A percentile compares a stretch with the other conserved stretches of the same genome.
Conservation (phyloP, 2,797 vertebrate genomes). For the Gymnothorax javanicus region DNA sequence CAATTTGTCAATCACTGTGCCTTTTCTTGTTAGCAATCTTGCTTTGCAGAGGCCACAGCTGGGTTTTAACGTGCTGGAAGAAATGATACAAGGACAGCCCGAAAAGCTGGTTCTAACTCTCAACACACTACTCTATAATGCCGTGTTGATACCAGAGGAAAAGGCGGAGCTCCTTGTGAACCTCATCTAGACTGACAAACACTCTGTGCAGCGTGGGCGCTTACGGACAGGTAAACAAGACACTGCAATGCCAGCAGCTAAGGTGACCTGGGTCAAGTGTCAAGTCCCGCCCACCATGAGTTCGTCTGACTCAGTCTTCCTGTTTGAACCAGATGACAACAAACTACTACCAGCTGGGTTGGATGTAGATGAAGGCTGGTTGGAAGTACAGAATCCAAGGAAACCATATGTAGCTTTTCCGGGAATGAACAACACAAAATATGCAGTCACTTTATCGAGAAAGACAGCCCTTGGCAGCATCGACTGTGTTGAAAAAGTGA, state of each 20-base stretch:
- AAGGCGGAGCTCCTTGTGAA: conserved; percentile 6
- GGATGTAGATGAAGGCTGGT: conserved; percentile 32
- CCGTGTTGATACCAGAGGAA: background rate
- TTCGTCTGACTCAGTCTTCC: too few species aligned
- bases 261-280: too few species aligned
- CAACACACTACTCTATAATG: background rate
- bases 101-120: background rate
- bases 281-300: background rate
- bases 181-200: conserved; percentile 2
- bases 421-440: too few species aligned
- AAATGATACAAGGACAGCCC: background rate
- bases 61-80: conserved; percentile 13
- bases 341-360: conserved; percentile 23
- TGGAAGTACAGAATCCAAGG: conserved; percentile 20
- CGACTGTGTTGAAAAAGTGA: background rate
- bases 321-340: conserved; percentile 27
- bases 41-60: too few species aligned
- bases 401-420: too few species aligned
- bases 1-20: too few species aligned
- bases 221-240: conserved; percentile 24
- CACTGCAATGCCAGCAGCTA: too few species aligned
- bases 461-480: conserved; percentile 25
- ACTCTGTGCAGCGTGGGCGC: background rate
- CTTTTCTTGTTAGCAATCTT: too few species aligned
- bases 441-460: conserved; percentile 27